Evolutionary conservation across 2,888 invertebrate genomes (phyloP), one percentile per base, ranked within the genome.

Genomic region (Ophioninae sp.): DNA sequence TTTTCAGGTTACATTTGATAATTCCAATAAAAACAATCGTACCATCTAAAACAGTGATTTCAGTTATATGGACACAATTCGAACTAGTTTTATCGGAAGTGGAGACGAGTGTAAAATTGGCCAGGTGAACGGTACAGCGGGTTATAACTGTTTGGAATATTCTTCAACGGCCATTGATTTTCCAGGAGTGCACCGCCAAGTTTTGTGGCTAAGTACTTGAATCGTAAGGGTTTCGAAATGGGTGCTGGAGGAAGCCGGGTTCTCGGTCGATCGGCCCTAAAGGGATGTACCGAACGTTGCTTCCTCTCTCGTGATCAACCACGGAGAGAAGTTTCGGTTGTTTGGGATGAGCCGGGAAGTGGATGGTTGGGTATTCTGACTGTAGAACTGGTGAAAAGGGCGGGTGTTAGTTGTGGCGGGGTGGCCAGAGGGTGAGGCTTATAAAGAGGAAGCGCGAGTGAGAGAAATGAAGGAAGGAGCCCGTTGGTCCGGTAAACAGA

Each of bases 401-500:
- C 41, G 41, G 83, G 77, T 65, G 62, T 56, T 57, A 59, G 77
- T 62, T 79, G 79, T 50, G 79, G 64, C 75, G 75, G 75, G 78
- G 74, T 82, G 69, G 86, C 78, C 78, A 65, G 76, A 65, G 64
- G 44, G 69, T 77, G 69, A 68, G 80, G 50, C 62, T 61, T 80
- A 64, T 64, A 77, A 50, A 77, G 77, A 44, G 64, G 61, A 73
- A 72, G 80, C 67, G 80, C 61, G 72, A 74, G 83, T 80, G 85
- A 68, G 67, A 64, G 77, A 21, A 86, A 85, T 85, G 87, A 88
- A 88, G 86, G 85, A 87, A 87, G 85, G 84, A 88, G 85, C 21
- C 85, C 88, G 88, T 87, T 87, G 86, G 90, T 88, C 89, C 88
- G 87, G 87, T 90, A 90, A 90, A 90, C 89, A 90, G 88, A 91